Percentiles rank a stretch among this genome's conserved stretches.
Conservation (phyloP, 2,797 vertebrate genomes). For the Alca torda region DNA sequence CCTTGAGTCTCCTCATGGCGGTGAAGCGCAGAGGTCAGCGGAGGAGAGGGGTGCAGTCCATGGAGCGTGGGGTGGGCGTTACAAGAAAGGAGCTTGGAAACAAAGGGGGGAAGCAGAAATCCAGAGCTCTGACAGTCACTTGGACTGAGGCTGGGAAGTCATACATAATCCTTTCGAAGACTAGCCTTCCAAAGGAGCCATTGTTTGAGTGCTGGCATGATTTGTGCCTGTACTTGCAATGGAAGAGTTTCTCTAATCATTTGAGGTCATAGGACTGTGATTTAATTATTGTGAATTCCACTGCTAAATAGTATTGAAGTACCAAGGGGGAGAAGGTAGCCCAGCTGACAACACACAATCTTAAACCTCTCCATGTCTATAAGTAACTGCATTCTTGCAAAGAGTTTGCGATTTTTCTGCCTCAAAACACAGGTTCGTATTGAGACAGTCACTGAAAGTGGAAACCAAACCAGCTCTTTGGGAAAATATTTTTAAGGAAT, state of each 20-base stretch:
- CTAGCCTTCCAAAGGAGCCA: neutral
- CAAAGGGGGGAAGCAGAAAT: slow-evolving; percentile 59
- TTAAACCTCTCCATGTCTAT: neutral
- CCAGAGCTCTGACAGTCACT: slow-evolving; percentile 21
- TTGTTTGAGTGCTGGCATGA: slow-evolving; percentile 27
- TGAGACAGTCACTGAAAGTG: neutral
- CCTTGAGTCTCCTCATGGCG: neutral
- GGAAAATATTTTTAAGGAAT: slow-evolving; percentile 40
- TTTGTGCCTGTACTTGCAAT: neutral
- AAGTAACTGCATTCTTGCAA: neutral
- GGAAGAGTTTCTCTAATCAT: neutral
- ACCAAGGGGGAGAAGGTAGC: neutral
- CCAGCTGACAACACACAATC: neutral
- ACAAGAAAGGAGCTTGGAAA: slow-evolving; percentile 9
- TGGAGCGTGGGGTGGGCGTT: neutral
- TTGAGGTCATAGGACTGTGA: neutral
- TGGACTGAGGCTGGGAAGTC: slow-evolving; percentile 54
- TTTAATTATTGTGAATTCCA: neutral
- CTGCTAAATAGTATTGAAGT: neutral
- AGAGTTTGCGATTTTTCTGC: neutral
- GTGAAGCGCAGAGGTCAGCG: neutral
- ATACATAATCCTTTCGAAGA: slow-evolving; percentile 7
- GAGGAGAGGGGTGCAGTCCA: neutral
- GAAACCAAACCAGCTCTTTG: neutral
- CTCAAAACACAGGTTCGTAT: neutral